Evolutionary conservation across 2,888 invertebrate species (phyloP).

Genomic region (Lasiommata megera): DNA sequence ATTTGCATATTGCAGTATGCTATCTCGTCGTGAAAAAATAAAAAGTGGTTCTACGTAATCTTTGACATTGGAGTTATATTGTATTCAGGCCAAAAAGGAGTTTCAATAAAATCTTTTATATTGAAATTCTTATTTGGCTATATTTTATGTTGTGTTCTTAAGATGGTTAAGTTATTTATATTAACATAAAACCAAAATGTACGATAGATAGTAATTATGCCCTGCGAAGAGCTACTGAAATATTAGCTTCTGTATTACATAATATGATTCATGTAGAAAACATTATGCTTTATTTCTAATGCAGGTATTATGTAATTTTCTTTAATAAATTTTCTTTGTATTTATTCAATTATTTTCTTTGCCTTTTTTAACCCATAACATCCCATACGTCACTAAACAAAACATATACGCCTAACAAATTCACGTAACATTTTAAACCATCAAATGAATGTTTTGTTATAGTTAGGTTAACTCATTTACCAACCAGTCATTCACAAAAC

Average conservation of each 20-base stretch:
- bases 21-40: too few species aligned
- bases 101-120: background rate
- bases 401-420: background rate
- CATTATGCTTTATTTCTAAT: background rate
- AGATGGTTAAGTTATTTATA: background rate
- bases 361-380: background rate
- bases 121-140: background rate
- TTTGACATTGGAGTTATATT: background rate
- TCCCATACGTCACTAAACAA: background rate
- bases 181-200: background rate
- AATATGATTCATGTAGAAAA: background rate
- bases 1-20: too few species aligned
- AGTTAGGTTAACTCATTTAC: conserved; percentile 2
- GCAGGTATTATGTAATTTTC: background rate
- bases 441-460: background rate
- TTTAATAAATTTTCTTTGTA: background rate
- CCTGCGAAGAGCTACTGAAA: background rate
- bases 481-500: background rate
- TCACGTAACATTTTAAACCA: background rate
- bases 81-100: background rate
- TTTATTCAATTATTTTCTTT: background rate
- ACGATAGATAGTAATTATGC: background rate
- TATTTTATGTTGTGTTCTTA: background rate
- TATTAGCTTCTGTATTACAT: background rate
- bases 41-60: too few species aligned